Evolutionary conservation across 2,888 invertebrate species (phyloP).

Genomic region (Metacarcinus magister): DNA sequence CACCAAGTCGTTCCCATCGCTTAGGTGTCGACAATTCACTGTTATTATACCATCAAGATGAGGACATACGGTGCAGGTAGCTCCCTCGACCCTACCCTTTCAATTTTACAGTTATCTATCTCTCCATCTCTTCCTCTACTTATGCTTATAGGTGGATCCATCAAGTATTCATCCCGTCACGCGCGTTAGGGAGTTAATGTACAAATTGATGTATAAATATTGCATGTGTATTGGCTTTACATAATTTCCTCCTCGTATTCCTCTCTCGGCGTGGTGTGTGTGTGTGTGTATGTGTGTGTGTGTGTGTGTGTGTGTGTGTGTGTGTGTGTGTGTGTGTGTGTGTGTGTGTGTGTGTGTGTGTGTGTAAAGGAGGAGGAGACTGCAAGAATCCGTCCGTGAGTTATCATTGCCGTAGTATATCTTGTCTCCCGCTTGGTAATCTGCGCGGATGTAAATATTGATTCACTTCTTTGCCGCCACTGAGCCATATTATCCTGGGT

Average conservation of each 20-base stretch:
- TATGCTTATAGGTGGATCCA: not conserved
- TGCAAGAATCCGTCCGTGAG: not conserved
- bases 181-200: not conserved
- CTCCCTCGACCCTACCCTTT: not conserved
- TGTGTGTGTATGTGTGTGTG: too few species aligned
- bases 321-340: not conserved
- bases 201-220: not conserved
- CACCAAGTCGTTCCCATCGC: not conserved
- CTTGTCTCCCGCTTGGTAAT: not conserved
- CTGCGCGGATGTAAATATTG: not conserved
- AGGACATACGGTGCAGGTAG: not conserved
- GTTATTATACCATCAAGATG: constrained; percentile 33
- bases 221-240: not conserved
- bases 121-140: not conserved
- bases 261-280: too few species aligned
- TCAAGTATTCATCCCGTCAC: not conserved
- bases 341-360: not conserved
- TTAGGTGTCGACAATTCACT: not conserved
- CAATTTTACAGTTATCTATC: not conserved
- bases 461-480: not conserved
- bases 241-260: not conserved
- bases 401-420: not conserved
- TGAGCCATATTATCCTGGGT: not conserved
- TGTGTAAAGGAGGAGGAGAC: not conserved
- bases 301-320: not conserved